Percentiles rank a stretch among this genome's conserved stretches.
Evolutionary conservation across 2,797 vertebrate species (phyloP).

Genomic region (Tadarida brasiliensis): DNA sequence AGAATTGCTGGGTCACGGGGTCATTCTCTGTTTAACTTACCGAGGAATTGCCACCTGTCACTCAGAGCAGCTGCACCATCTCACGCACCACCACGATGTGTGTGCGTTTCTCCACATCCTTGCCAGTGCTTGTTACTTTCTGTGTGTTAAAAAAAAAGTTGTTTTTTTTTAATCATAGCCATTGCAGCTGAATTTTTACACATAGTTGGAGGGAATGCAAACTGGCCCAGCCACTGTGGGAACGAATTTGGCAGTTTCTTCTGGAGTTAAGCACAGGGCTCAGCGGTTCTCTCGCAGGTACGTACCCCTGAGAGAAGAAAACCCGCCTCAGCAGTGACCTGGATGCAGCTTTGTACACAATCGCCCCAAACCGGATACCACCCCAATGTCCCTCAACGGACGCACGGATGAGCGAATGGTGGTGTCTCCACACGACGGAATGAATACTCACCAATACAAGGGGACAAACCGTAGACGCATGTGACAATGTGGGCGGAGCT

Average conservation of each 20-base stretch:
- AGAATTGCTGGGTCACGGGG: not conserved
- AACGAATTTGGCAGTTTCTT: not conserved
- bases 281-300: too few species aligned
- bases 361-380: not conserved
- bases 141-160: too few species aligned
- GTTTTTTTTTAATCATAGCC: not conserved
- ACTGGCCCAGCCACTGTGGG: not conserved
- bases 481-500: fast-evolving
- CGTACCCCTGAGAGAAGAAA: not conserved
- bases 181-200: not conserved
- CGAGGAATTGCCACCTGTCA: fast-evolving
- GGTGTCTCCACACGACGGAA: fast-evolving
- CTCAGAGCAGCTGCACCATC: fast-evolving
- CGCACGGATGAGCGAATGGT: fast-evolving
- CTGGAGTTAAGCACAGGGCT: not conserved
- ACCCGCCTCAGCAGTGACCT: not conserved
- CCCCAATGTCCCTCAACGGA: too few species aligned
- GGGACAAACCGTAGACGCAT: fast-evolving
- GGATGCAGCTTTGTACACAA: not conserved
- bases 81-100: too few species aligned
- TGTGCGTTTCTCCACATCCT: not conserved
- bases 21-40: not conserved
- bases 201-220: not conserved
- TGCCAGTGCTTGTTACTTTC: not conserved
- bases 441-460: fast-evolving